Evolutionary conservation across 1,140 invertebrate species (phyloP).

Genomic region (Thrips palmi): DNA sequence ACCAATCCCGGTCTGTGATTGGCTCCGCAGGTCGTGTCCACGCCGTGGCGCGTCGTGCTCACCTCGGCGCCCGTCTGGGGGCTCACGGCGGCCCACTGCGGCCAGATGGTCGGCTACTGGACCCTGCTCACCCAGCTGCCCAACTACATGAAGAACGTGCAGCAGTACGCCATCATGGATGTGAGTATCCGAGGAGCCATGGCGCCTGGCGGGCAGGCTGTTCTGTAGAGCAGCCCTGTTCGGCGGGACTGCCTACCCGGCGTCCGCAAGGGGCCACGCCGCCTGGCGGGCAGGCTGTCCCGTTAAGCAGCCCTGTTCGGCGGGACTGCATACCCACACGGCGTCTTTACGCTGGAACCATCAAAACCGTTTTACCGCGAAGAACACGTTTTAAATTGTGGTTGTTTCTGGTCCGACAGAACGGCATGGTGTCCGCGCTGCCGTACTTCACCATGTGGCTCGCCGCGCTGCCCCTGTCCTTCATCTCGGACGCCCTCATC

Average conservation of each 20-base stretch:
- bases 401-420: too few relatives aligned
- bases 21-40: slow-evolving; percentile 14
- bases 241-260: too few relatives aligned
- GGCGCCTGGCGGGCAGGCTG: too few relatives aligned
- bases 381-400: too few relatives aligned
- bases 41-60: slow-evolving; percentile 42
- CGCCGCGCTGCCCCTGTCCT: slow-evolving; percentile 61
- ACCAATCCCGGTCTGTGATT: slow-evolving; percentile 19
- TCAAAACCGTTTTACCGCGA: too few relatives aligned
- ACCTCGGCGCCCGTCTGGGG: slow-evolving; percentile 37
- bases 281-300: too few relatives aligned
- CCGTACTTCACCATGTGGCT: slow-evolving; percentile 78
- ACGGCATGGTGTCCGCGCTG: slow-evolving; percentile 57
- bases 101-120: slow-evolving; percentile 64
- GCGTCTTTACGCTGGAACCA: too few relatives aligned
- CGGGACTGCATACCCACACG: too few relatives aligned
- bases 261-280: too few relatives aligned
- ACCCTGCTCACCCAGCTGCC: slow-evolving; percentile 79
- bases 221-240: too few relatives aligned
- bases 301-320: too few relatives aligned
- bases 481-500: slow-evolving; percentile 65
- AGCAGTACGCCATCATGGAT: slow-evolving; percentile 58
- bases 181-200: too few relatives aligned
- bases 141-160: slow-evolving; percentile 62
- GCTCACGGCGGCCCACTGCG: slow-evolving; percentile 32